These are phyloP conservation scores for Drosophila antonietae DNA, from an alignment of 2,888 invertebrate species.

Conservation along the genomic window DNA sequence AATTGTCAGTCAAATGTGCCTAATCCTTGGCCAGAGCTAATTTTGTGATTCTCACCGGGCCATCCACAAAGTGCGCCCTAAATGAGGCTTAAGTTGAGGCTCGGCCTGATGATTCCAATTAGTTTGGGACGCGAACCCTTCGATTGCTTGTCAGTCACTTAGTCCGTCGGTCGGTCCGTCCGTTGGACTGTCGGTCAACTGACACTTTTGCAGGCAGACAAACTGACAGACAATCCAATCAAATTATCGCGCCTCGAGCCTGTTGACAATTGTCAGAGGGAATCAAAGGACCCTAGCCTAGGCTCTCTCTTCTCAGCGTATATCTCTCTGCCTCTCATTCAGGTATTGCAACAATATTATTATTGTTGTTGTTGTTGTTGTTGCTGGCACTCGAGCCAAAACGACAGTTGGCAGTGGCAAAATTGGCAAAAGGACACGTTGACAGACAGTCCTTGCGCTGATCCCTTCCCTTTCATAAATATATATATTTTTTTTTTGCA, in stretches of 20 bases:
- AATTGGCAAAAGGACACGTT: conserved; percentile 53
- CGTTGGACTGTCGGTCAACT: conserved; percentile 66
- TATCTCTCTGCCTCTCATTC: conserved; percentile 29
- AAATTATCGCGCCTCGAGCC: conserved; percentile 82
- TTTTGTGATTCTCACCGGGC: conserved; percentile 59
- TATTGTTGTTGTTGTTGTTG: conserved; percentile 45
- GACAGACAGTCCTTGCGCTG: conserved; percentile 43
- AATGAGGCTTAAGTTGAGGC: conserved; percentile 85
- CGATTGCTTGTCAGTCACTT: conserved; percentile 66
- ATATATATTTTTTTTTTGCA: conserved; percentile 23
- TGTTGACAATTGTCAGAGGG: conserved; percentile 64
- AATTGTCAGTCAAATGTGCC: conserved; percentile 83
- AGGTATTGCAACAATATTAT: conserved; percentile 70
- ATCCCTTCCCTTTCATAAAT: conserved; percentile 54
- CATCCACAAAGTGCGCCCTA: conserved; percentile 85
- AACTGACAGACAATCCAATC: conserved; percentile 82
- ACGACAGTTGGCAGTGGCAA: conserved; percentile 30
- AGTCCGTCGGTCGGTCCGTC: conserved; percentile 12
- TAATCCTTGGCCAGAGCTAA: conserved; percentile 82
- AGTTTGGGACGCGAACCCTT: conserved; percentile 73
- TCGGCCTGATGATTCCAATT: conserved; percentile 83
- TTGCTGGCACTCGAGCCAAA: conserved; percentile 68
- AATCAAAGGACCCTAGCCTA: conserved; percentile 13
- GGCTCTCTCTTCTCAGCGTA: neutral
- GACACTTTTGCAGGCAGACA: conserved; percentile 62